phyloP scores from a whole-genome alignment of 2,113 vertebrate species.

The Ranitomeya imitator region DNA sequence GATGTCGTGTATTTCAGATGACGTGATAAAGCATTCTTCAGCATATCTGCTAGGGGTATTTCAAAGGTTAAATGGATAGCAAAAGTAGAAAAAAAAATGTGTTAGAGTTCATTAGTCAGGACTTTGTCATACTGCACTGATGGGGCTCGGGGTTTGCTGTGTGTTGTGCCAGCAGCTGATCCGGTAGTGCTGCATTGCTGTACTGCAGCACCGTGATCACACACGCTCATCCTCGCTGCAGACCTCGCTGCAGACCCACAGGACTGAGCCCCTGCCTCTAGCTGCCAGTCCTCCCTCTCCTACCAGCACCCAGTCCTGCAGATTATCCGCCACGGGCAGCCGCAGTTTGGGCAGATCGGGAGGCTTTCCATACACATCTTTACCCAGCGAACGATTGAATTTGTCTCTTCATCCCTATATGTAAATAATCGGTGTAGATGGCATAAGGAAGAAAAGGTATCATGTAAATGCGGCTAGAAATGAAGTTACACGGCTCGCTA shows the following conservation, averaged over 20 bases:
- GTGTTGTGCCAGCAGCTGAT: conserved; percentile 6
- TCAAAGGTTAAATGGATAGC: conserved; percentile 42
- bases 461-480: too few species aligned
- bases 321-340: background rate
- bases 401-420: background rate
- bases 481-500: too few species aligned
- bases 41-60: background rate
- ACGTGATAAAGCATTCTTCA: background rate
- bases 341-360: background rate
- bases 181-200: conserved; percentile 26
- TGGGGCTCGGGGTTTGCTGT: conserved; percentile 19
- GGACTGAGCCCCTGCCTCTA: conserved; percentile 17
- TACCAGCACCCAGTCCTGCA: background rate
- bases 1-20: conserved; percentile 3
- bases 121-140: conserved; percentile 41
- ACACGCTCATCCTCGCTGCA: background rate
- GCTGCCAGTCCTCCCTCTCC: background rate
- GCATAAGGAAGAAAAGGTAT: too few species aligned
- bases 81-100: conserved; percentile 16
- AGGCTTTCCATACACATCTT: background rate
- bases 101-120: conserved; percentile 16
- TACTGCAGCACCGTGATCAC: conserved; percentile 34
- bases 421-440: too few species aligned
- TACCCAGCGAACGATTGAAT: background rate
- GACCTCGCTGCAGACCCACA: conserved; percentile 16